Percentiles rank a stretch among this genome's conserved stretches.
Conservation (phyloP, 2,113 vertebrate genomes). For the Apaloderma vittatum region DNA sequence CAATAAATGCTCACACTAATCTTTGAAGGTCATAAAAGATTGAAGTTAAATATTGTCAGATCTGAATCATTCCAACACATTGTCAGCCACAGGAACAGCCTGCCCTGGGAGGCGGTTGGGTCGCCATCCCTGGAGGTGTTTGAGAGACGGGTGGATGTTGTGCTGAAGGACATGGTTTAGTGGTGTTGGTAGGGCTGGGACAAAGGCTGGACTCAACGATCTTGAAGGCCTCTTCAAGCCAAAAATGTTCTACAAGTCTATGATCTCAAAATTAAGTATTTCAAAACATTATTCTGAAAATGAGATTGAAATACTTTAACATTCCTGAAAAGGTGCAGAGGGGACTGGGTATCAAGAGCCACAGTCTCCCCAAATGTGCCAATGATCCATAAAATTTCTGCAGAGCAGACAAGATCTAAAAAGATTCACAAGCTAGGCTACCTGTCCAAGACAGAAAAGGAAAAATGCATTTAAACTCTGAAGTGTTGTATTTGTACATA, state of each 20-base stretch:
- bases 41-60: neutral
- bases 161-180: too few relatives aligned
- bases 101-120: too few relatives aligned
- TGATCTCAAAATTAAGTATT: neutral
- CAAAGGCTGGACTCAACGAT: too few relatives aligned
- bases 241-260: too few relatives aligned
- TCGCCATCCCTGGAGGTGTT: too few relatives aligned
- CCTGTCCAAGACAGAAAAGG: neutral
- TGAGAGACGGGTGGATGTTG: too few relatives aligned
- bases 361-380: neutral
- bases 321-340: neutral
- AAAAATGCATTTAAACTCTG: neutral
- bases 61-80: neutral
- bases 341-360: neutral
- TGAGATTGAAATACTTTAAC: neutral
- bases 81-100: too few relatives aligned
- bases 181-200: too few relatives aligned
- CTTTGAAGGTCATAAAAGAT: neutral
- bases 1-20: neutral
- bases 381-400: neutral
- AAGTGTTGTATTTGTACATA: neutral
- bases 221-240: too few relatives aligned
- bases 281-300: neutral
- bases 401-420: neutral
- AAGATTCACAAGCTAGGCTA: neutral